Evolutionary conservation across 2,113 vertebrate genomes (phyloP).

Genomic region (Alethe castanea): DNA sequence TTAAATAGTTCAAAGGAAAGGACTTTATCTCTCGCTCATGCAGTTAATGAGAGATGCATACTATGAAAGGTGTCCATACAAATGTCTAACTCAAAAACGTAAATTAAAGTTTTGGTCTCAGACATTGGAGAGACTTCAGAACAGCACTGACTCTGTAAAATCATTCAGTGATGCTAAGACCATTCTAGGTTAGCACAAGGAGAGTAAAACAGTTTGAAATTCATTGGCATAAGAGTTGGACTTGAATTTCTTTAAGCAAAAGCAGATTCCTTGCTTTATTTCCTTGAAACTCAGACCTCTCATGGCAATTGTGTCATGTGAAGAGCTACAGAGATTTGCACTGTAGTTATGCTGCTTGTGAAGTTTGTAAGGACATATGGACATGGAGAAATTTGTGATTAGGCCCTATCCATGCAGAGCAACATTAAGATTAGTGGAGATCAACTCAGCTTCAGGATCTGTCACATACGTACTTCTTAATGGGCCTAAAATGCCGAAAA

Average conservation of each 20-base stretch:
- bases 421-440: not conserved
- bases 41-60: not conserved
- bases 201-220: not conserved
- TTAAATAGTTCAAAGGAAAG: conserved; percentile 17
- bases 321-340: not conserved
- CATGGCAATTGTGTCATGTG: not conserved
- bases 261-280: not conserved
- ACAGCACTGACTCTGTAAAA: not conserved
- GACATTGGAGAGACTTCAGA: not conserved
- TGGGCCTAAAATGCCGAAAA: not conserved
- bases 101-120: not conserved
- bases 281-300: not conserved
- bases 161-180: not conserved
- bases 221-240: not conserved
- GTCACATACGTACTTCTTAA: not conserved
- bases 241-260: not conserved
- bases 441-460: not conserved
- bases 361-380: not conserved
- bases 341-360: not conserved
- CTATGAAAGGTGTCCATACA: not conserved
- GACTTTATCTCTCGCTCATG: not conserved
- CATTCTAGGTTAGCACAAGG: not conserved
- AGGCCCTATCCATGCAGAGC: not conserved
- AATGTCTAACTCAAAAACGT: not conserved
- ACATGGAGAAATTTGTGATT: not conserved